These are phyloP conservation scores for Phylloscopus collybita DNA, from an alignment of 2,797 vertebrate genomes.

Conservation along the genomic window DNA sequence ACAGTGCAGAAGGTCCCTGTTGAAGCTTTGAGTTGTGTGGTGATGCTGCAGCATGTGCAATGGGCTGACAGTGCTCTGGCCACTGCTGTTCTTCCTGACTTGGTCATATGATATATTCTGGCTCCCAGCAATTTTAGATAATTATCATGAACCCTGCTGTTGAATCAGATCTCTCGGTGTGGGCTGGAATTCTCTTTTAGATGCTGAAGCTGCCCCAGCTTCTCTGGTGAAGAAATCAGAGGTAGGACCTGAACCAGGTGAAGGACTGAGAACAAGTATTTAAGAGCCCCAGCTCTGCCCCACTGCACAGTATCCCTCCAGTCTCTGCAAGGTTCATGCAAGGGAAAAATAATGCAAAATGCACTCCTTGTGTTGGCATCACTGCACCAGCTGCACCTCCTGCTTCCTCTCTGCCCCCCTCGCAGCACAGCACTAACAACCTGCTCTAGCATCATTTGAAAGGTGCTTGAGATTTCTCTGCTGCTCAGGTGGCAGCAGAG, in stretches of 20 bases:
- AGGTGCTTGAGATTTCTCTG: not conserved
- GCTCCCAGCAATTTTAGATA: not conserved
- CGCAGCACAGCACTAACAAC: not conserved
- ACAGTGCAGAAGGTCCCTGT: not conserved
- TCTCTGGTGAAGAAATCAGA: not conserved
- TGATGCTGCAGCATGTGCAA: not conserved
- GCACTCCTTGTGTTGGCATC: rapidly evolving
- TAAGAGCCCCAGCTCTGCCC: not conserved
- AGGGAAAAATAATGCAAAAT: not conserved
- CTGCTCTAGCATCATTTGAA: not conserved
- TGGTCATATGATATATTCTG: not conserved
- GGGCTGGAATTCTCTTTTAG: not conserved
- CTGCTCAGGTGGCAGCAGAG: not conserved
- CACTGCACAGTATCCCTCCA: not conserved
- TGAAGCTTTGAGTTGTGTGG: not conserved
- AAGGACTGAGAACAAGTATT: not conserved
- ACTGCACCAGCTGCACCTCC: not conserved
- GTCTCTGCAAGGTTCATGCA: not conserved
- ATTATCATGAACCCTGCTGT: not conserved
- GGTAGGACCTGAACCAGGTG: not conserved
- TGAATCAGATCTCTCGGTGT: not conserved
- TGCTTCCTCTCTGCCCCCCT: not conserved
- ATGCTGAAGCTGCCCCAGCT: not conserved
- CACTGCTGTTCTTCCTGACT: not conserved
- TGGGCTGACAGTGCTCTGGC: not conserved